Evolutionary conservation across 2,888 invertebrate genomes (phyloP), one percentile per base, ranked within the genome.

Genomic region (Lapara coniferarum): DNA sequence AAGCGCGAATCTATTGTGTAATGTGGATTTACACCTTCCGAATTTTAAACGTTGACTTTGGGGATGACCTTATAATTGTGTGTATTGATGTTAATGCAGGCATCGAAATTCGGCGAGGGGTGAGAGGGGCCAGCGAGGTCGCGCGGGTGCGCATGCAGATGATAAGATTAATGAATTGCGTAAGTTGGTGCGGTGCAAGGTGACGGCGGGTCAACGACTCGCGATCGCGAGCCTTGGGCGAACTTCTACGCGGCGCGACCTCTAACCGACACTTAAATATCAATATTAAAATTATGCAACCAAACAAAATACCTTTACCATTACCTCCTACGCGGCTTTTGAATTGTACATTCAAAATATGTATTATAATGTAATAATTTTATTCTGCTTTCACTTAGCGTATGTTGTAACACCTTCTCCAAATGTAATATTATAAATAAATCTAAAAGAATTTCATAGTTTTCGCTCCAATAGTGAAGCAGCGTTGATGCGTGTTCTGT

Each of bases 151-250:
- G 89, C 89, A 91, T 92, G 89, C 89, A 87, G 88, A 92, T 89
- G 91, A 92, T 93, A 92, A 93, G 92, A 92, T 92, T 91, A 90
- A 86, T 86, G 80, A 86, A 89, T 93, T 93, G 93, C 93, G 93
- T 93, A 93, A 92, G 89, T 86, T 86, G 81, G 83, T 86, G 87
- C 89, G 88, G 86, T 82, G 87, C 92, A 93, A 93, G 93, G 93
- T 92, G 88, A 92, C 87, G 88, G 85, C 86, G 88, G 93, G 93
- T 93, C 93, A 90, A 85, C 91, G 93, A 92, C 93, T 89, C 85
- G 84, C 80, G 83, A 79, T 76, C 74, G 77, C 84, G 84, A 89
- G 90, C 93, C 93, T 93, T 92, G 93, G 85, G 83, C 89, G 82
- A 85, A 87, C 88, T 85, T 86, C 85, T 88, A 84, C 83, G 84